Evolutionary conservation across 2,797 vertebrate species (phyloP).

Genomic region (Gila robusta): DNA sequence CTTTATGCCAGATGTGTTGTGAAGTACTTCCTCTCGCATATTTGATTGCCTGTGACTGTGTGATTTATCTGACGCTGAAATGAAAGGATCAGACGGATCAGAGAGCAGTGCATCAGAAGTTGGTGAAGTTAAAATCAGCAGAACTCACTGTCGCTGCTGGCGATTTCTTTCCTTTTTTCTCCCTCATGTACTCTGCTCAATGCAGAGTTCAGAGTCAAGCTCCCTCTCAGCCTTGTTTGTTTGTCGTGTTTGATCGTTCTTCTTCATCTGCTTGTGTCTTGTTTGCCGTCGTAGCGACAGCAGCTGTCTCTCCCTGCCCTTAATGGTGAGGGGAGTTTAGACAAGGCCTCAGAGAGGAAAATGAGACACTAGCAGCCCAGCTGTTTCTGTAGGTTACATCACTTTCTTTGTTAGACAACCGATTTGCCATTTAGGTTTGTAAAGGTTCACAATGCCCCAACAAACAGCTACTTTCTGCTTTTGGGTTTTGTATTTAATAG

Average conservation of each 20-base stretch:
- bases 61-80: constrained; percentile 37
- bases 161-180: constrained; percentile 7
- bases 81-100: constrained; percentile 39
- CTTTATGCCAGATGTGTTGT: constrained; percentile 21
- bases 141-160: constrained; percentile 22
- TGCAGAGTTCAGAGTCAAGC: constrained; percentile 45
- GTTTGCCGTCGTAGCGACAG: constrained; percentile 20
- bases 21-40: constrained; percentile 6
- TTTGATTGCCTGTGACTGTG: constrained; percentile 15
- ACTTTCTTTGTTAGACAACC: constrained; percentile 26
- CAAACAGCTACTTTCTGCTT: background rate
- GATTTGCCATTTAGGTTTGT: background rate
- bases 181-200: constrained; percentile 11
- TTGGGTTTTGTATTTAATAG: background rate
- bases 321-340: constrained; percentile 40
- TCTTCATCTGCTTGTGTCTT: constrained; percentile 46
- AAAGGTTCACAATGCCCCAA: background rate
- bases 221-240: constrained; percentile 48
- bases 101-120: constrained; percentile 37
- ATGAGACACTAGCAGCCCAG: background rate
- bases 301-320: constrained; percentile 32
- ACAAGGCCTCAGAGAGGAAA: constrained; percentile 20
- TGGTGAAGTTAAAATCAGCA: constrained; percentile 35
- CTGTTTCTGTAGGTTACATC: constrained; percentile 25
- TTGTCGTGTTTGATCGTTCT: constrained; percentile 53